A percentile compares a stretch with the other conserved stretches of the same genome.
Conservation (phyloP, 1,140 invertebrate genomes). For the Archivesica marissinica region DNA sequence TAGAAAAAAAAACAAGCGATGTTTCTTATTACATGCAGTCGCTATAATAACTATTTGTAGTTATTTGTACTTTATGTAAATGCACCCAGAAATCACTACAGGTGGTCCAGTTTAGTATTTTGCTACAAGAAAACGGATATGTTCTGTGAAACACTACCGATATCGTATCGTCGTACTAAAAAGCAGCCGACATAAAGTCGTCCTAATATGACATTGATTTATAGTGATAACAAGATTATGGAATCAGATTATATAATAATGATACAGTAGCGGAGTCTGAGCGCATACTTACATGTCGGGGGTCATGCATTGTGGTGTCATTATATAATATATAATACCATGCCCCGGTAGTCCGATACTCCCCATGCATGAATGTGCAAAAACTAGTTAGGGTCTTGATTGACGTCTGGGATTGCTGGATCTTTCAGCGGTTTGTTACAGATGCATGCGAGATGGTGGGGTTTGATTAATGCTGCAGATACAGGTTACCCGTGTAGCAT, state of each 20-base stretch:
- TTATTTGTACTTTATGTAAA: too few species aligned
- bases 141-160: neutral
- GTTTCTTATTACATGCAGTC: too few species aligned
- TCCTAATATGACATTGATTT: slow-evolving; percentile 51
- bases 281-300: neutral
- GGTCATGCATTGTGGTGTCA: slow-evolving; percentile 7
- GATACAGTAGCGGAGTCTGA: neutral
- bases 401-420: neutral
- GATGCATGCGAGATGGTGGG: slow-evolving; percentile 6
- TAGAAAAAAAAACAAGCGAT: too few species aligned
- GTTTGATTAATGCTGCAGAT: neutral
- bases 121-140: neutral
- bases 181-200: neutral
- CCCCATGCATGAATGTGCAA: neutral
- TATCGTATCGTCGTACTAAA: neutral
- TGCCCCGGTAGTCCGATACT: neutral
- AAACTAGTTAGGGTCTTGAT: neutral
- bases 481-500: neutral
- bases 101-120: neutral
- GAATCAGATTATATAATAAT: slow-evolving; percentile 7
- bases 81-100: neutral
- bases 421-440: neutral
- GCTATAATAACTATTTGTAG: too few species aligned
- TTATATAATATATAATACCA: neutral
- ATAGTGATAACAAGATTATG: slow-evolving; percentile 56